These are phyloP conservation scores for Bos taurus DNA, from an alignment of 2,113 vertebrate species.

Conservation along the genomic window ARS-UCD2.0 NC_037328.1:125266501-125267000, in stretches of 20 bases:
- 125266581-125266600: slow-evolving; percentile 34
- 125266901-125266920: background rate
- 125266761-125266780: background rate
- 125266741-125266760: background rate
- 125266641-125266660: slow-evolving; percentile 30
- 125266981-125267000: background rate
- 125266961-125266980: background rate
- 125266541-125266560: slow-evolving; percentile 21
- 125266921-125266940: background rate
- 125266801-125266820: background rate
- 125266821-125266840: background rate
- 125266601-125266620: slow-evolving; percentile 41
- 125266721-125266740: background rate
- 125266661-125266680: slow-evolving; percentile 7
- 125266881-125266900: background rate
- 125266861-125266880: background rate
- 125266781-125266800: background rate
- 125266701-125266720: background rate
- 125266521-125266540: background rate
- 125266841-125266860: background rate
- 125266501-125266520: background rate
- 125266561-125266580: background rate
- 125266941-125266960: background rate
- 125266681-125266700: background rate
- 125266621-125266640: slow-evolving; percentile 47